Conservation (phyloP, 2,797 vertebrate species). For the Myotis planiceps region DNA sequence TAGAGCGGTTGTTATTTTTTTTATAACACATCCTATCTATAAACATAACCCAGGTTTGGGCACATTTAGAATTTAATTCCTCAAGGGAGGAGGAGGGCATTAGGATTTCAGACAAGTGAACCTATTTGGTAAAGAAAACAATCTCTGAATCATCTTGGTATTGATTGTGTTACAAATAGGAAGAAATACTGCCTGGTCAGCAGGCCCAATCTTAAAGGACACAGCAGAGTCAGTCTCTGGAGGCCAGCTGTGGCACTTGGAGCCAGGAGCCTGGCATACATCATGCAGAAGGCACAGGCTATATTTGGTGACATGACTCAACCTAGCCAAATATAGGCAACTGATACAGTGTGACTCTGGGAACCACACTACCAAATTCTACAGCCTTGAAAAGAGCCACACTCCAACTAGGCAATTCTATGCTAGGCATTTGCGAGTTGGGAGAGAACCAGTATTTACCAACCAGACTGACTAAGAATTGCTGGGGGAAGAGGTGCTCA, state of each 20-base stretch:
- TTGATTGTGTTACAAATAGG: constrained; percentile 30
- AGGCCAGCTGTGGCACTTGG: constrained; percentile 47
- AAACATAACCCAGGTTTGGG: neutral
- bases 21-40: constrained; percentile 23
- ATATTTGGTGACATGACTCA: constrained; percentile 79
- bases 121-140: constrained; percentile 27
- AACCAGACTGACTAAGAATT: constrained; percentile 13
- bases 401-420: constrained; percentile 9
- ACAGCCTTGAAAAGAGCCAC: constrained; percentile 1
- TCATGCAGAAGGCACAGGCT: constrained; percentile 67
- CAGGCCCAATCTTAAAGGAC: neutral
- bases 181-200: constrained; percentile 36
- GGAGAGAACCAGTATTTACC: constrained; percentile 50
- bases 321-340: constrained; percentile 76
- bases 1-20: neutral
- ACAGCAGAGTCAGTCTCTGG: neutral
- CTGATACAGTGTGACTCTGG: constrained; percentile 53
- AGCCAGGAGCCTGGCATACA: constrained; percentile 61
- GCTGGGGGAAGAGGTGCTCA: neutral
- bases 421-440: neutral
- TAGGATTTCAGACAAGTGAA: neutral
- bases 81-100: neutral
- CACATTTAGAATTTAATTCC: constrained; percentile 28
- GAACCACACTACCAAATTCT: constrained; percentile 56
- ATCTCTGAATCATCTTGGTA: constrained; percentile 9